A percentile compares a stretch with the other conserved stretches of the same genome.
Evolutionary conservation across 2,113 vertebrate genomes (phyloP).

Genomic region (Gallinago media): DNA sequence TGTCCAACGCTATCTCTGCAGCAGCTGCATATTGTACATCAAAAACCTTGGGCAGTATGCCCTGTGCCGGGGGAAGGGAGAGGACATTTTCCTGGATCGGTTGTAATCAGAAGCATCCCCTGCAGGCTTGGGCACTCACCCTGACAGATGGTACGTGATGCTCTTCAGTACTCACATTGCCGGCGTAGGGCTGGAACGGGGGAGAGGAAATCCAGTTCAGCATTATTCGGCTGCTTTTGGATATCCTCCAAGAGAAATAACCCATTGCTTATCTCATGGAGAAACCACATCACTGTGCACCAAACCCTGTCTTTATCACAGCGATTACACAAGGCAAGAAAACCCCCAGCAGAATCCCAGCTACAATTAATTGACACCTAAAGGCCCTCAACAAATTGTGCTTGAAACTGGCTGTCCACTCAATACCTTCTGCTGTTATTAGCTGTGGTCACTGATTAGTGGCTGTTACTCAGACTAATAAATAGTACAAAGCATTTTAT

Average conservation of each 20-base stretch:
- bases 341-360: not conserved
- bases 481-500: not conserved
- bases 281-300: not conserved
- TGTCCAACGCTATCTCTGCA: not conserved
- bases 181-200: accelerated
- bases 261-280: not conserved
- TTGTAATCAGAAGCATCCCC: not conserved
- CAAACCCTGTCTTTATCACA: not conserved
- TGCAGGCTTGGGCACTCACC: not conserved
- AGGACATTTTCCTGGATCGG: not conserved
- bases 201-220: not conserved
- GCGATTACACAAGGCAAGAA: not conserved
- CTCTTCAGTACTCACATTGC: not conserved
- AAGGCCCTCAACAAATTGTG: not conserved
- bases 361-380: not conserved
- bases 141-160: not conserved
- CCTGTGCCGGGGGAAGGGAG: not conserved
- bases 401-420: not conserved
- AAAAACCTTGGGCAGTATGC: not conserved
- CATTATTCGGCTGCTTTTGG: not conserved
- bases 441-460: not conserved
- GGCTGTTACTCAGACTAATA: not conserved
- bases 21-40: accelerated
- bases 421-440: not conserved
- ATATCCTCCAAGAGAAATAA: not conserved